Conservation (phyloP, 2,797 vertebrate genomes). For the Geotrypetes seraphini region DNA sequence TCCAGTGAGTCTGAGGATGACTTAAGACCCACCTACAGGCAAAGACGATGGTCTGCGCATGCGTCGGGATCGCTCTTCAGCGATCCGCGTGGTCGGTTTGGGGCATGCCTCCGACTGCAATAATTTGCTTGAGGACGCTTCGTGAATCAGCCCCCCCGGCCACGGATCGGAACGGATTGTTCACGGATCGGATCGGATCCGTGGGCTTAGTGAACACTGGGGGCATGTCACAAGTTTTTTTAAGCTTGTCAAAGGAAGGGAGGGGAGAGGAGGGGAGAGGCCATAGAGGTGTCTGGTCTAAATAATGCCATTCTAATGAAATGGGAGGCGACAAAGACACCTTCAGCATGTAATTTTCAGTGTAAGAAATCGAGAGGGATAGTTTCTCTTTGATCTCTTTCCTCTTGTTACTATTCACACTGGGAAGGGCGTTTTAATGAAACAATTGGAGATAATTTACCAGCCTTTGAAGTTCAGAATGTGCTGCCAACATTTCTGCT, state of each 20-base stretch:
- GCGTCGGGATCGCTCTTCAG: no score
- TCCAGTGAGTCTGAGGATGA: no score
- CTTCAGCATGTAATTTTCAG: conserved; percentile 43
- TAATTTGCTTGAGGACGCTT: no score
- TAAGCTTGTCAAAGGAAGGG: conserved; percentile 3
- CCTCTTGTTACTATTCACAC: conserved; percentile 42
- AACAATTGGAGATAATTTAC: conserved; percentile 55
- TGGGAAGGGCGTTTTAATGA: conserved; percentile 48
- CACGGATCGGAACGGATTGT: no score
- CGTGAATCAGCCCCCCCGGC: no score
- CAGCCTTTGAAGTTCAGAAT: conserved; percentile 56
- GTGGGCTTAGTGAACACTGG: no score
- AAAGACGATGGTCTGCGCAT: no score
- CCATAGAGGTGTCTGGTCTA: conserved; percentile 32
- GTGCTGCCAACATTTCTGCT: conserved; percentile 58
- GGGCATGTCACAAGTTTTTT: conserved; percentile 10
- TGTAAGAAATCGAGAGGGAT: conserved; percentile 46
- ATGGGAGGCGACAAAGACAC: conserved; percentile 40
- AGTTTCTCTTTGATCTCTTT: conserved; percentile 52
- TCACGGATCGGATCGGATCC: no score
- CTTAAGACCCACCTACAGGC: no score
- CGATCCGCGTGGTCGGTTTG: no score
- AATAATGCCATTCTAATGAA: conserved; percentile 49
- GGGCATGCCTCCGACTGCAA: no score
- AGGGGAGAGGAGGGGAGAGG: conserved; percentile 7